Base-by-base conservation (phyloP, 2,888 invertebrate species). In the Leptinotarsa peninsularis region DNA sequence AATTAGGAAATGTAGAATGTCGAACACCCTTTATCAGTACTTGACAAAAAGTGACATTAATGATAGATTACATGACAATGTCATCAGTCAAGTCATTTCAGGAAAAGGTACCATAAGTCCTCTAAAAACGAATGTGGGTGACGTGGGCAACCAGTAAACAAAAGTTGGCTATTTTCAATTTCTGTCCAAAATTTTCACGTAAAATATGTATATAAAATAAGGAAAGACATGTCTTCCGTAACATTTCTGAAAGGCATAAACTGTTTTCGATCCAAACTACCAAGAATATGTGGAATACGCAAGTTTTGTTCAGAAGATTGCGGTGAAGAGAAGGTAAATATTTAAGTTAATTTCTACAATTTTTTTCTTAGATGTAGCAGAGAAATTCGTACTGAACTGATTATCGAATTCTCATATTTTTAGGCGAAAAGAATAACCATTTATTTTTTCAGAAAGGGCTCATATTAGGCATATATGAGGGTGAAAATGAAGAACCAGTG, bases 391-490 rank as follows among this genome's bases (percentile, higher is more conserved):
- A 21, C 3, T 58, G 10, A 58, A 21, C 21, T 54, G n/a, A 17
- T 18, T n/a, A 56, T 69, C 27, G 43, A 27, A 49, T n/a, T 49
- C 33, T 49, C 49, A 50, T 7, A 18, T 21, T 67, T 18, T 18
- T 4, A n/a, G 49, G 49, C 67, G 21, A 15, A 66, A 27, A 52
- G 50, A n/a, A 52, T 18, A 54, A 52, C 5, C 21, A n/a, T 17
- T 21, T 15, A 56, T 72, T 69, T 15, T 80, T 78, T 77, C 75
- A 91, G 91, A 90, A 90, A 87, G 91, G 91, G 1, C 81, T 91
- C 13, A 90, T 91, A 73, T 82, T 92, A 71, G 91, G 91, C 0
- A 89, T 90, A 17, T 91, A 90, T 82, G 89, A 90, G 78, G 84
- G 84, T 5, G 87, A 88, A 33, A 83, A 85, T 23, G 85, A 87